These are phyloP conservation scores for Sylvilagus floridanus DNA, from an alignment of 2,797 vertebrate species.

Conservation along the genomic window DNA sequence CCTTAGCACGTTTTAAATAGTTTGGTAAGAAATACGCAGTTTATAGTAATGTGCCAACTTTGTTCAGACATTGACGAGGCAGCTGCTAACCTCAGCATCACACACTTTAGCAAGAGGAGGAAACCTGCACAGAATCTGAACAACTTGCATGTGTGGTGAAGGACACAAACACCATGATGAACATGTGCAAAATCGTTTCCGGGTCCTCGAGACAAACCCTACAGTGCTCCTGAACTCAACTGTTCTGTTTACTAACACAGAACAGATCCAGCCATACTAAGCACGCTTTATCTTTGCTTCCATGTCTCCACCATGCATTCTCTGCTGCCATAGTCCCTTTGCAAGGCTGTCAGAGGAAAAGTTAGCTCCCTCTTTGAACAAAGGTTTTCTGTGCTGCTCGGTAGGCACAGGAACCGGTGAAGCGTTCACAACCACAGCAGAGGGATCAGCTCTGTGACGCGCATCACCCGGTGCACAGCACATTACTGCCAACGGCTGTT, in stretches of 20 bases:
- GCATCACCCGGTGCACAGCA: constrained; percentile 46
- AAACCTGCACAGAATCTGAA: constrained; percentile 11
- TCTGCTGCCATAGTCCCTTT: constrained; percentile 77
- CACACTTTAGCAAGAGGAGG: constrained; percentile 1
- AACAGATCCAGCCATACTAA: constrained; percentile 14
- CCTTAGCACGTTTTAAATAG: constrained; percentile 88
- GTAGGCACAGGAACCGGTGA: constrained; percentile 79
- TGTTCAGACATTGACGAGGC: constrained; percentile 39
- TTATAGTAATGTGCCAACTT: constrained; percentile 59
- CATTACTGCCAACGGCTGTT: neutral
- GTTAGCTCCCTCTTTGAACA: constrained; percentile 81
- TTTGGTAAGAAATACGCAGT: constrained; percentile 75
- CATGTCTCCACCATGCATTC: constrained; percentile 74
- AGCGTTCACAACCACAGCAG: constrained; percentile 63
- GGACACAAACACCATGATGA: neutral
- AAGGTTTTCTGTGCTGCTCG: neutral
- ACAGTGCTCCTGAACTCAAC: neutral
- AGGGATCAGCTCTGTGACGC: neutral
- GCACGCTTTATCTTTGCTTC: constrained; percentile 53
- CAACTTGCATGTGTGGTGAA: neutral
- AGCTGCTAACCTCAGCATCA: constrained; percentile 46
- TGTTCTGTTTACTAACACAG: constrained; percentile 7
- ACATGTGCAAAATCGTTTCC: constrained; percentile 32
- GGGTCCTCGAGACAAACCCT: neutral
- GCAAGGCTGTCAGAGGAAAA: constrained; percentile 83